phyloP scores from a whole-genome alignment of 1,140 invertebrate species.

The Doryteuthis pealeii region DNA sequence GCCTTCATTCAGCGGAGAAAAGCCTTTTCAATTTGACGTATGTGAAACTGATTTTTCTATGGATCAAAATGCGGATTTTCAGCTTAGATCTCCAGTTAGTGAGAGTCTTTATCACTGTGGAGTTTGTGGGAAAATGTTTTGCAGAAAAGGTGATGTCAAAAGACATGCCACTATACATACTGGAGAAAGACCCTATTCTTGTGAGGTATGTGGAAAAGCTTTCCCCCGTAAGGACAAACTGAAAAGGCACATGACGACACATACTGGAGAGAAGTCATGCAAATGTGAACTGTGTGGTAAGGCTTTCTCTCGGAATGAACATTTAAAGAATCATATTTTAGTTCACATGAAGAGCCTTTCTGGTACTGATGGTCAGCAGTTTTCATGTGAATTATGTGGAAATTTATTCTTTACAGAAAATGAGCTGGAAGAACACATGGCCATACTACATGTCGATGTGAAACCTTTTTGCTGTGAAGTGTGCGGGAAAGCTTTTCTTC shows the following conservation, averaged over 20 bases:
- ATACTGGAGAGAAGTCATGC: conserved; percentile 20
- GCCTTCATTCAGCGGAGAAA: no score
- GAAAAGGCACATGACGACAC: conserved; percentile 28
- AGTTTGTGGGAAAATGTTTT: conserved; percentile 23
- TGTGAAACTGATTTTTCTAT: no score
- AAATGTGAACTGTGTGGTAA: conserved; percentile 66
- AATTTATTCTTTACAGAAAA: conserved; percentile 75
- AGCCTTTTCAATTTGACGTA: no score
- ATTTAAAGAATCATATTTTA: conserved; percentile 59
- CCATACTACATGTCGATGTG: conserved; percentile 12
- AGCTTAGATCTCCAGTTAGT: no score
- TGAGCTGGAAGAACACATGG: conserved; percentile 22
- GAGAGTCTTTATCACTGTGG: conserved; percentile 20
- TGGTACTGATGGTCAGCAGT: conserved; percentile 95
- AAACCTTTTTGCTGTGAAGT: conserved; percentile 14
- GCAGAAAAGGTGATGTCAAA: conserved; percentile 12
- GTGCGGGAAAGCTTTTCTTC: not conserved
- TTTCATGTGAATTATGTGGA: conserved; percentile 95
- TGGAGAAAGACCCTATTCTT: conserved; percentile 18
- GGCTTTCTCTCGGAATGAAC: conserved; percentile 14
- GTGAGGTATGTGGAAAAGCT: conserved; percentile 18
- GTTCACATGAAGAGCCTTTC: conserved; percentile 80
- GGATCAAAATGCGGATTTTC: no score
- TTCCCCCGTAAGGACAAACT: conserved; percentile 19
- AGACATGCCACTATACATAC: conserved; percentile 17